A percentile compares a stretch with the other conserved stretches of the same genome.
These are phyloP conservation scores for Venusia cambrica DNA, from an alignment of 2,888 invertebrate species.

Conservation along the genomic window DNA sequence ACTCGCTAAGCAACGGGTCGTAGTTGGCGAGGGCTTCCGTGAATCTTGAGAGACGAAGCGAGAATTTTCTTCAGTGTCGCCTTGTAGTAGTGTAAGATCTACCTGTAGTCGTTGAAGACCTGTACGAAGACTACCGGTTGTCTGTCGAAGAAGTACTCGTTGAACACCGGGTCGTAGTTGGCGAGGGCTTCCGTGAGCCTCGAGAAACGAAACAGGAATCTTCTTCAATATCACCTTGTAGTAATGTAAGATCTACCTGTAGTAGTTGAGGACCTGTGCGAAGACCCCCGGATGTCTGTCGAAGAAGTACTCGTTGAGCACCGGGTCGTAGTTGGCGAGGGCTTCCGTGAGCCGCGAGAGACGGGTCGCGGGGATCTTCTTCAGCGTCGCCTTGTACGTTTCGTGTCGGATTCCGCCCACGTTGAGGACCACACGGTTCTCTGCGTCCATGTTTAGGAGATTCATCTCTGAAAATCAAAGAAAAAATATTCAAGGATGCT, in stretches of 20 bases:
- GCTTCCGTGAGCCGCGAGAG: constrained; percentile 97
- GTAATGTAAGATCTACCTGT: constrained; percentile 84
- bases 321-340: constrained; percentile 99
- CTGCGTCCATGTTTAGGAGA: constrained; percentile 96
- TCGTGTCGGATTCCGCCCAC: constrained; percentile 99
- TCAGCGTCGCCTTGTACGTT: constrained; percentile 96
- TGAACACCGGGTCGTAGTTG: no score
- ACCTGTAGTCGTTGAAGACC: constrained; percentile 98
- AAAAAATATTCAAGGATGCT: no score
- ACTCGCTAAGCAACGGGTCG: no score
- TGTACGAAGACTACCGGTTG: no score
- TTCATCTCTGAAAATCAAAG: constrained; percentile 86
- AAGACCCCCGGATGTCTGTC: constrained; percentile 98
- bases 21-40: no score
- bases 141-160: no score
- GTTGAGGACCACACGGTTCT: constrained; percentile 99
- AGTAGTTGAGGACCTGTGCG: constrained; percentile 98
- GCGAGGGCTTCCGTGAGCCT: no score
- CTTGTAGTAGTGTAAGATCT: no score
- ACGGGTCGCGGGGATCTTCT: constrained; percentile 98
- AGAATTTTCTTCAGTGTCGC: no score
- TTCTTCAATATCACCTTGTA: no score
- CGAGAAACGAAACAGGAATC: no score
- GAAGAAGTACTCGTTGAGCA: constrained; percentile 99
- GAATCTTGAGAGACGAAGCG: no score